Percentiles rank a stretch among this genome's conserved stretches.
Evolutionary conservation across 2,113 vertebrate species (phyloP).

Genomic region (Sardina pilchardus): DNA sequence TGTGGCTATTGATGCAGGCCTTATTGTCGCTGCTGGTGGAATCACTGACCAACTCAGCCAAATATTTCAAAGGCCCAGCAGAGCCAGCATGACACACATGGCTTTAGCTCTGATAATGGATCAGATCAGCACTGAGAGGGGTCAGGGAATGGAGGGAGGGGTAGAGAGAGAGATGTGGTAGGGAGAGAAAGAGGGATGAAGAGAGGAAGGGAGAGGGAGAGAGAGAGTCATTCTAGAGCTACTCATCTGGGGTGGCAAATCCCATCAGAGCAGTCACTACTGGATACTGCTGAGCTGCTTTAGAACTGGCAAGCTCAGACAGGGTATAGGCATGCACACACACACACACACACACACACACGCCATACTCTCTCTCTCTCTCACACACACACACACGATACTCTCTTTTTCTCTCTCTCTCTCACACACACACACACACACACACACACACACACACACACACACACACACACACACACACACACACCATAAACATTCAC

Average conservation of each 20-base stretch:
- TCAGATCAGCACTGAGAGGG: neutral
- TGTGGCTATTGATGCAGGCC: neutral
- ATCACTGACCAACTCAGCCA: neutral
- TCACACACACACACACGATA: neutral
- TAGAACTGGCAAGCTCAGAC: constrained; percentile 4
- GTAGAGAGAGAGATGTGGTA: neutral
- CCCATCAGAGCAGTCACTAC: neutral
- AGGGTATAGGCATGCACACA: neutral
- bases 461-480: too few species aligned
- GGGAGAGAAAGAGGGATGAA: neutral
- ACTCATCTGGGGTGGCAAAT: neutral
- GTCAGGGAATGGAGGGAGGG: neutral
- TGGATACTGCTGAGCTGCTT: constrained; percentile 12
- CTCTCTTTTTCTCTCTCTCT: too few species aligned
- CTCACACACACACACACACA: neutral
- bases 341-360: neutral
- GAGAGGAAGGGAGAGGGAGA: neutral
- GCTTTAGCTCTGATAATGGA: constrained; percentile 2
- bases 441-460: too few species aligned
- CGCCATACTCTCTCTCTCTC: neutral
- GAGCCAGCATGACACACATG: constrained; percentile 1
- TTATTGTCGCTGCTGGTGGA: neutral
- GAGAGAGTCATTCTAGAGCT: neutral
- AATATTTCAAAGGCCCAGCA: constrained; percentile 9
- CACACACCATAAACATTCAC: neutral